A percentile compares a stretch with the other conserved stretches of the same genome.
Evolutionary conservation across 1,140 invertebrate genomes (phyloP).

Genomic region (Zaprionus camerounensis): DNA sequence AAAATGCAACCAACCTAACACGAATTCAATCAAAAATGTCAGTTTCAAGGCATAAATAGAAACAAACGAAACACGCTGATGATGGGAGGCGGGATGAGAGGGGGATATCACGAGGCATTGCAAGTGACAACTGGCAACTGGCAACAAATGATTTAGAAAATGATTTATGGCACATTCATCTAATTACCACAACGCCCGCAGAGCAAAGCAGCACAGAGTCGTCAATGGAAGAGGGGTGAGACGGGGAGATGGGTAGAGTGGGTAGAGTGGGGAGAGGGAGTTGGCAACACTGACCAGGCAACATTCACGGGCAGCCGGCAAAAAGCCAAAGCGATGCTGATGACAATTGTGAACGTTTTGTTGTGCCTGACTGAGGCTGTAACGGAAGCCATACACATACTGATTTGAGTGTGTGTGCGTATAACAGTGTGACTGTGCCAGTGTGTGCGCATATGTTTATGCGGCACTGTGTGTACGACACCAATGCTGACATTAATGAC

Average conservation of each 20-base stretch:
- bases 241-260: background rate
- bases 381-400: background rate
- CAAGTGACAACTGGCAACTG: constrained; percentile 42
- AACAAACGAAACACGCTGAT: background rate
- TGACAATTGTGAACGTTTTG: constrained; percentile 74
- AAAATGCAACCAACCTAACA: constrained; percentile 18
- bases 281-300: constrained; percentile 28
- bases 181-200: constrained; percentile 76
- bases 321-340: constrained; percentile 67
- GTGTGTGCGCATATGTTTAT: constrained; percentile 24
- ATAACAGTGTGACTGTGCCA: constrained; percentile 25
- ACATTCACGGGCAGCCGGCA: constrained; percentile 40
- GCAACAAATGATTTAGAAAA: constrained; percentile 80
- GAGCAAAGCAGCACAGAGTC: constrained; percentile 9
- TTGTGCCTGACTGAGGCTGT: constrained; percentile 32
- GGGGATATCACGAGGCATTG: constrained; percentile 50
- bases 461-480: constrained; percentile 58
- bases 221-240: background rate
- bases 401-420: constrained; percentile 24
- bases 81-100: background rate
- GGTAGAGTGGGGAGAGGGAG: background rate
- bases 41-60: constrained; percentile 5
- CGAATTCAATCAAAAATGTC: constrained; percentile 53
- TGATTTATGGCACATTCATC: constrained; percentile 81
- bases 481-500: constrained; percentile 81